These are phyloP conservation scores for Mus minutoides DNA, from an alignment of 2,797 vertebrate species.

Conservation along the genomic window DNA sequence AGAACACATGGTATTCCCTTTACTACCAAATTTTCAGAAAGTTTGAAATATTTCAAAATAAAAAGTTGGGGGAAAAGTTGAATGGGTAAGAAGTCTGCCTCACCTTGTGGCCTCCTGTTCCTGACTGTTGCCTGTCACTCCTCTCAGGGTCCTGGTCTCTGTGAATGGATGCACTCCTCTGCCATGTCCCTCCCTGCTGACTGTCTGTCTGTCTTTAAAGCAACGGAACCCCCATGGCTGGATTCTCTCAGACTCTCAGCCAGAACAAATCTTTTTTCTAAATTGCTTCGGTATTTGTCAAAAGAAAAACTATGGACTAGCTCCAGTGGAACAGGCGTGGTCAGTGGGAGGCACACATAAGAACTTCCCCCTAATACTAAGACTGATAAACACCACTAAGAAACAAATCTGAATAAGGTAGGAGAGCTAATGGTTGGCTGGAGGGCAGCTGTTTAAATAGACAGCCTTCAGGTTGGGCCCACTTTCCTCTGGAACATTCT, in stretches of 20 bases:
- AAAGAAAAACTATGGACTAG: neutral
- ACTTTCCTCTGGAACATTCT: neutral
- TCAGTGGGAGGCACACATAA: too few species aligned
- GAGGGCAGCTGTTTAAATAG: accelerated
- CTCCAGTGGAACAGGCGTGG: neutral
- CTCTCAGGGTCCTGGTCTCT: neutral
- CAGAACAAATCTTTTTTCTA: neutral
- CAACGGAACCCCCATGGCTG: too few species aligned
- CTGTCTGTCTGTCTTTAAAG: neutral
- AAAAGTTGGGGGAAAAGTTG: neutral
- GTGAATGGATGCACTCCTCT: too few species aligned
- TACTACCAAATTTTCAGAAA: neutral
- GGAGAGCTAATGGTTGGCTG: neutral
- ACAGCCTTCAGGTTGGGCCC: accelerated
- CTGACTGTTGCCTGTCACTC: neutral
- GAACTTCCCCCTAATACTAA: neutral
- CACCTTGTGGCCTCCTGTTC: neutral
- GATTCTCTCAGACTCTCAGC: too few species aligned
- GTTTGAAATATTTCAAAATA: neutral
- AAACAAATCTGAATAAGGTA: neutral
- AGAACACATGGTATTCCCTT: neutral
- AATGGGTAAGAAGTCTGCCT: accelerated
- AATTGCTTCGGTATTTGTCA: neutral
- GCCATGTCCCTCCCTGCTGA: neutral
- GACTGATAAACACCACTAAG: too few species aligned